Evolutionary conservation across 1,140 invertebrate species (phyloP), one percentile per base, ranked within the genome.

Genomic region (Drosophila novamexicana): DNA sequence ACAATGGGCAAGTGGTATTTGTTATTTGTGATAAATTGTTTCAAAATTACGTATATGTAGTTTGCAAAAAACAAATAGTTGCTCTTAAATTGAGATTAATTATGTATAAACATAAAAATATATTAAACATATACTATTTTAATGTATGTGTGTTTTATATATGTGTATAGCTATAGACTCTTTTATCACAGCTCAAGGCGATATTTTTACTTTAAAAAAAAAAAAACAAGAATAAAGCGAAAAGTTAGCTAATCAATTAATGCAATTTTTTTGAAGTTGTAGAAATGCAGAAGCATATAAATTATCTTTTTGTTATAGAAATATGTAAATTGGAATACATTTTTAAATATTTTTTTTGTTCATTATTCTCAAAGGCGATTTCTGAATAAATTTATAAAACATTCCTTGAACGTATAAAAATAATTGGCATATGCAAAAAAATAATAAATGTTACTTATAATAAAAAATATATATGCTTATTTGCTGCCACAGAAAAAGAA

Each of bases 11-110:
- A 62, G 9, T 44, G 36, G 22, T 29, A 53, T 34, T 42, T 34
- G 22, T 7, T 18, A 37, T 53, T 10, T 49, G 29, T 47, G 34
- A 59, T 7, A 47, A 10, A 57, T 29, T 44, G 67, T 63, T 84
- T 64, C 49, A 39, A 73, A 40, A 64, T 44, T 69, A 64, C 77
- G 67, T 83, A 79, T 73, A 76, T 80, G 80, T 79, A 84, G 74
- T 61, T 29, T 6, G 59, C 14, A 18, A 12, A 8, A 29, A 18
- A 73, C 57, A 53, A 70, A 67, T 47, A 61, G 59, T 66, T 47
- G 18, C 1, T 32, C 61, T 49, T n/a, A 42, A 42, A 57, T 67
- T 61, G 36, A 37, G 52, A 54, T 54, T 37, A 54, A 37, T 54
- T 52, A 36, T 36, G 12, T 2, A 29, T 10, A 14, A n/a, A 29